These are phyloP conservation scores for Carpatolechia fugitivella DNA, from an alignment of 2,888 invertebrate genomes.

Conservation along the genomic window DNA sequence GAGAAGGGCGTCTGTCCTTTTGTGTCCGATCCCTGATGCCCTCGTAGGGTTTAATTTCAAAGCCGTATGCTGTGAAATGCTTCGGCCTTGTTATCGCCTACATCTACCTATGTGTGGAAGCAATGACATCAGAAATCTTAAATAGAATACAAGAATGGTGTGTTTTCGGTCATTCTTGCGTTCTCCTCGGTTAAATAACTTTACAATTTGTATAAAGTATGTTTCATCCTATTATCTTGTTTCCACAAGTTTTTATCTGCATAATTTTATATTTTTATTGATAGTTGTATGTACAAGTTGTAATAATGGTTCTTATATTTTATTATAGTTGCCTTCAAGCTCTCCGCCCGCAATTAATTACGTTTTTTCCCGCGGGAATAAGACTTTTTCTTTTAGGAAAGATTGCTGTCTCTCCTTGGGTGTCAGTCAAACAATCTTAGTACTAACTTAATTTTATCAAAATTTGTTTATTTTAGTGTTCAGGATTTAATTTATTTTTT, in stretches of 20 bases:
- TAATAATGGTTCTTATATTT: too few relatives aligned
- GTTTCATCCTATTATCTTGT: background rate
- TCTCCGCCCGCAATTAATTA: too few relatives aligned
- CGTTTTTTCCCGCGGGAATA: too few relatives aligned
- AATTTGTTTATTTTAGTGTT: too few relatives aligned
- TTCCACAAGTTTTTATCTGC: background rate
- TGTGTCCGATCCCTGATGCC: background rate
- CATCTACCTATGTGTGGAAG: constrained; percentile 32
- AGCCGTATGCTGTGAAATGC: constrained; percentile 27
- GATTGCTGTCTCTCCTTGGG: too few relatives aligned
- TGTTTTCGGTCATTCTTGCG: constrained; percentile 34
- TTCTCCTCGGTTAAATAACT: background rate
- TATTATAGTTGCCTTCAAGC: too few relatives aligned
- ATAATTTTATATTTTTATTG: background rate
- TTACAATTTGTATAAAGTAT: constrained; percentile 8
- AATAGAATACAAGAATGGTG: constrained; percentile 60
- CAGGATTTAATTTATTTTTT: too few relatives aligned
- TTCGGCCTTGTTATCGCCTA: constrained; percentile 62
- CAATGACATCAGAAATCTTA: constrained; percentile 71
- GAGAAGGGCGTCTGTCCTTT: constrained; percentile 19
- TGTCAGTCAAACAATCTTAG: too few relatives aligned
- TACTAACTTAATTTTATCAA: too few relatives aligned
- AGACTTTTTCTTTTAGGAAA: too few relatives aligned
- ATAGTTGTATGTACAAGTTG: too few relatives aligned
- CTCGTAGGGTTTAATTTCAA: background rate